Conservation (phyloP, 2,113 vertebrate genomes). For the Amphilophus citrinellus region DNA sequence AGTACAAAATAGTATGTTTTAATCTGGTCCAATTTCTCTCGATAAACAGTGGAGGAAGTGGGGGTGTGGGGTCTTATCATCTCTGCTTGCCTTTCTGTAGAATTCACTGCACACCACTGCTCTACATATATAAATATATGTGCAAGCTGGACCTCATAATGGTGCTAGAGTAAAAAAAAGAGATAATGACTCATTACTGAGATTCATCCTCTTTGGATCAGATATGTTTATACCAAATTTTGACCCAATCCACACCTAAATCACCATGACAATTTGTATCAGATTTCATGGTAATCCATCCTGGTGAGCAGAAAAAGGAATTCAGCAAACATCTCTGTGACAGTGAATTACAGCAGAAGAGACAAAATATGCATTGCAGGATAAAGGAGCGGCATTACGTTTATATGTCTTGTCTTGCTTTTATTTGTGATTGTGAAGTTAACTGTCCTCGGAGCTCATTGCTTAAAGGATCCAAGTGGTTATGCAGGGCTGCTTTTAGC, state of each 20-base stretch:
- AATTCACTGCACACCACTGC: not conserved
- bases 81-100: slow-evolving; percentile 2
- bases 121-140: not conserved
- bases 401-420: slow-evolving; percentile 40
- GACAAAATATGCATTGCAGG: slow-evolving; percentile 49
- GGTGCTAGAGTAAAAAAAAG: not conserved
- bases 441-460: slow-evolving; percentile 54
- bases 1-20: not conserved
- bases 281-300: not conserved
- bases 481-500: slow-evolving; percentile 55
- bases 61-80: not conserved
- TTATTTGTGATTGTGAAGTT: slow-evolving; percentile 44
- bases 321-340: slow-evolving; percentile 28
- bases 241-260: not conserved
- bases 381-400: slow-evolving; percentile 38
- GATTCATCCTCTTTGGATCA: not conserved
- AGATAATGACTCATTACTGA: not conserved
- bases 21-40: not conserved
- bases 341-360: slow-evolving; percentile 31
- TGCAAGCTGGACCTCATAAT: not conserved
- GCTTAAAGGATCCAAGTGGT: slow-evolving; percentile 42
- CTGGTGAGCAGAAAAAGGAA: slow-evolving; percentile 21
- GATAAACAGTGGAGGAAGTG: not conserved
- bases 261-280: not conserved
- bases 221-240: not conserved